Percentiles rank a stretch among this genome's conserved stretches.
Conservation (phyloP, 2,888 invertebrate genomes). For the Calephelis perditalis region DNA sequence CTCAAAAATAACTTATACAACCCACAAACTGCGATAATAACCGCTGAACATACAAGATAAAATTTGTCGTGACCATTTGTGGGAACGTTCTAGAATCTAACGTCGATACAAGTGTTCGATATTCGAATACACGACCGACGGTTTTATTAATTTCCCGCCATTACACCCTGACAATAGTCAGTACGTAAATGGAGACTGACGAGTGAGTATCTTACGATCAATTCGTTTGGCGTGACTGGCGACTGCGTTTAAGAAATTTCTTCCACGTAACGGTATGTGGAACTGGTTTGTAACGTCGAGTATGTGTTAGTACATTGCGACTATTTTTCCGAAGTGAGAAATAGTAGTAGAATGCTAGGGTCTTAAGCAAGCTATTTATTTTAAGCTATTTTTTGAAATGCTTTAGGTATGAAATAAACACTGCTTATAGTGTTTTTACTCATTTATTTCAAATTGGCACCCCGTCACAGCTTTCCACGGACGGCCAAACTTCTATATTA, state of each 20-base stretch:
- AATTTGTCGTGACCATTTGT: constrained; percentile 20
- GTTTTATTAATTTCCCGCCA: constrained; percentile 37
- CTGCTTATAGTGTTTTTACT: too few relatives aligned
- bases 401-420: too few relatives aligned
- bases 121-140: constrained; percentile 27
- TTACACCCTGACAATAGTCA: constrained; percentile 30
- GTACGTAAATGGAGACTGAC: constrained; percentile 39
- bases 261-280: constrained; percentile 61
- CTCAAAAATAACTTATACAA: too few relatives aligned
- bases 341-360: constrained; percentile 3
- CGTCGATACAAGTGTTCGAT: constrained; percentile 28
- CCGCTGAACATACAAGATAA: not conserved
- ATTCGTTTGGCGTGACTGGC: constrained; percentile 49
- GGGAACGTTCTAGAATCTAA: not conserved
- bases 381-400: too few relatives aligned
- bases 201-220: constrained; percentile 31
- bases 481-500: too few relatives aligned
- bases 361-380: constrained; percentile 20
- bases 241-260: constrained; percentile 61
- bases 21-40: too few relatives aligned
- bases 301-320: constrained; percentile 40
- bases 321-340: constrained; percentile 50
- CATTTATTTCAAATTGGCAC: too few relatives aligned
- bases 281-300: constrained; percentile 58
- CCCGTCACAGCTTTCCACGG: too few relatives aligned